Conservation (phyloP, 2,113 vertebrate genomes). For the Thalassoma bifasciatum region DNA sequence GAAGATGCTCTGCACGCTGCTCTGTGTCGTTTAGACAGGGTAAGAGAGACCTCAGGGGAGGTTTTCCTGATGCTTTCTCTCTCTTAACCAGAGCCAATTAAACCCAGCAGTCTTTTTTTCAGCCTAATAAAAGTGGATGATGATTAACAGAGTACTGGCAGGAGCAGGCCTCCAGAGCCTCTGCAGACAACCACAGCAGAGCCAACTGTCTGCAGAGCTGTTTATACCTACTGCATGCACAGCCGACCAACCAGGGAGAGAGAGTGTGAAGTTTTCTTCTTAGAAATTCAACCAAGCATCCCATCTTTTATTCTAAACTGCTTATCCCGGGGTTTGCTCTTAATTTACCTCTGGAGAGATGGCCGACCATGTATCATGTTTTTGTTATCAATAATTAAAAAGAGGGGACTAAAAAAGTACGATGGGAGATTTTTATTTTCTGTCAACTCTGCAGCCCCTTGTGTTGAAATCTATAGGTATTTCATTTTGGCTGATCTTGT, state of each 20-base stretch:
- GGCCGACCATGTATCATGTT: too few relatives aligned
- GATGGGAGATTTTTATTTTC: too few relatives aligned
- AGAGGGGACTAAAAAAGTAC: neutral
- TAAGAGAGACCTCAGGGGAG: conserved; percentile 23
- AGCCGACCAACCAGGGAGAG: conserved; percentile 4
- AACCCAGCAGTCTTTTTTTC: conserved; percentile 39
- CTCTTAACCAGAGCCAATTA: conserved; percentile 42
- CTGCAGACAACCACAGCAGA: conserved; percentile 27
- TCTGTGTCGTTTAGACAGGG: conserved; percentile 33
- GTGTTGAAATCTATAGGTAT: too few relatives aligned
- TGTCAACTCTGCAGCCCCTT: too few relatives aligned
- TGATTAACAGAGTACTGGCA: conserved; percentile 45
- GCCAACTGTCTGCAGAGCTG: neutral
- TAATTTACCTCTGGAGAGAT: too few relatives aligned
- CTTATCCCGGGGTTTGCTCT: too few relatives aligned
- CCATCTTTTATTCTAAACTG: too few relatives aligned
- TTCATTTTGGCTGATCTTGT: too few relatives aligned
- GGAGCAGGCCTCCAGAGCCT: neutral
- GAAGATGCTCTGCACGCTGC: conserved; percentile 1
- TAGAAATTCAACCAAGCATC: too few relatives aligned
- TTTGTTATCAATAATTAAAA: too few relatives aligned
- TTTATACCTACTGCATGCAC: conserved; percentile 20
- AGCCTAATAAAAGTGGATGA: conserved; percentile 41
- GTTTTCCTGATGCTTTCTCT: conserved; percentile 17
- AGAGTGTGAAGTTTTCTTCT: conserved; percentile 10